Evolutionary conservation across 2,113 vertebrate species (phyloP), one percentile per base, ranked within the genome.

Genomic region (Daboia siamensis): DNA sequence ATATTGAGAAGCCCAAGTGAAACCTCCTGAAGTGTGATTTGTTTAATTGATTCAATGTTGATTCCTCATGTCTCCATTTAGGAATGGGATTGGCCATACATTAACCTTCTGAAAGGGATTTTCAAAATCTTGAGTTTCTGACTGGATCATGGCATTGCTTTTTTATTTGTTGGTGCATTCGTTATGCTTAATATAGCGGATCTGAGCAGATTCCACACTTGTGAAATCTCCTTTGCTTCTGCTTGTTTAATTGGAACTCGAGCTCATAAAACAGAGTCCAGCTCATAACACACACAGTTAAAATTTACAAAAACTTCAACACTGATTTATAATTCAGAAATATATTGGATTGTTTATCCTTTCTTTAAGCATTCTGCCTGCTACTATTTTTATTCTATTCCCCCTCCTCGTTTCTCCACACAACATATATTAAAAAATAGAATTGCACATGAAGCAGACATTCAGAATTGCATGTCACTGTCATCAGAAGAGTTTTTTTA

Each of bases 401-500:
- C 86, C 5, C 61, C 9, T 55, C 92, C 52, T 11, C 44, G 0
- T n/a, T 51, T 52, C 5, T 17, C 51, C 10, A 17, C 1, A 80
- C 17, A 44, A 39, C 15, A 39, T 48, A 87, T 21, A n/a, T 80
- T 80, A 21, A 44, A 44, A 80, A 57, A 0, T 56, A 93, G 21
- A 1, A 85, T 17, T 0, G 0, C 2, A 10, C 39, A n/a, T 39
- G 29, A 20, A 88, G 26, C 7, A 91, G 57, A 59, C 90, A 59
- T 13, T 87, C 33, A 11, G 11, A 92, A 84, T 29, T 89, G 21
- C 86, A 89, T 88, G 93, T 4, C 13, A 59, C 9, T 92, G 20
- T 44, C 5, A 51, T 5, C 17, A 86, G 21, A 5, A 59, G 54
- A 93, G 93, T 8, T 95, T 59, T 94, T 55, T 93, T 6, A 9